Conservation (phyloP, 2,797 vertebrate species). For the Phrynocephalus vlangalii region DNA sequence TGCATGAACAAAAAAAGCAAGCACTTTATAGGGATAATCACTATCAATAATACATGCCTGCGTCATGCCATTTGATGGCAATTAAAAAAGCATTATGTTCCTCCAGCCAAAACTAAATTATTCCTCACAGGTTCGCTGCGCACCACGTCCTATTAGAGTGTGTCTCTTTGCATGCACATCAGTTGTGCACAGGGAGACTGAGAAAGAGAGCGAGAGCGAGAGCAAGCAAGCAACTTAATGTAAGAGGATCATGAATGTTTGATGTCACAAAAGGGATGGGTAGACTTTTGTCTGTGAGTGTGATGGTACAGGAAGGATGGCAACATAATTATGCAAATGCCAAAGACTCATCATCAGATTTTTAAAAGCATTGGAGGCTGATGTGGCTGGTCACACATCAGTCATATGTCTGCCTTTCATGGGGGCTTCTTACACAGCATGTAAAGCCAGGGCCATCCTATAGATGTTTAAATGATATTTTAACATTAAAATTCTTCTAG, state of each 20-base stretch:
- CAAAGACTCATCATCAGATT: constrained; percentile 50
- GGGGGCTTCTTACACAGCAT: not conserved
- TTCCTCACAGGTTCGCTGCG: constrained; percentile 70
- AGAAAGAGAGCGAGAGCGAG: constrained; percentile 31
- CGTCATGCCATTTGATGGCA: constrained; percentile 74
- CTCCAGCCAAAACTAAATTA: constrained; percentile 69
- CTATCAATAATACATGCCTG: constrained; percentile 76
- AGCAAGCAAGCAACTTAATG: constrained; percentile 47
- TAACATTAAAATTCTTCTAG: too few relatives aligned
- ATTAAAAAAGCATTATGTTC: constrained; percentile 77
- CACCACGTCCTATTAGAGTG: constrained; percentile 60
- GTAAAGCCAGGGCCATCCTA: not conserved
- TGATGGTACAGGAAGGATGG: constrained; percentile 41
- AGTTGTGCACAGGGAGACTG: constrained; percentile 52
- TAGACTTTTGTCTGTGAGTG: constrained; percentile 59
- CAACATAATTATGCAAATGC: constrained; percentile 63
- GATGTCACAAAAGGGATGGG: constrained; percentile 65
- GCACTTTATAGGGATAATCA: constrained; percentile 67
- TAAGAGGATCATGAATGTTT: constrained; percentile 71
- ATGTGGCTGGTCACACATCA: not conserved
- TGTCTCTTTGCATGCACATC: constrained; percentile 45
- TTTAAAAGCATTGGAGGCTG: not conserved
- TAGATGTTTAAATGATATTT: too few relatives aligned
- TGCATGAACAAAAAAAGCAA: fast-evolving
- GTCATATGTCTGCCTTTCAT: not conserved